These are phyloP conservation scores for Ammospiza maritima DNA, from an alignment of 2,797 vertebrate genomes.

Conservation along the genomic window DNA sequence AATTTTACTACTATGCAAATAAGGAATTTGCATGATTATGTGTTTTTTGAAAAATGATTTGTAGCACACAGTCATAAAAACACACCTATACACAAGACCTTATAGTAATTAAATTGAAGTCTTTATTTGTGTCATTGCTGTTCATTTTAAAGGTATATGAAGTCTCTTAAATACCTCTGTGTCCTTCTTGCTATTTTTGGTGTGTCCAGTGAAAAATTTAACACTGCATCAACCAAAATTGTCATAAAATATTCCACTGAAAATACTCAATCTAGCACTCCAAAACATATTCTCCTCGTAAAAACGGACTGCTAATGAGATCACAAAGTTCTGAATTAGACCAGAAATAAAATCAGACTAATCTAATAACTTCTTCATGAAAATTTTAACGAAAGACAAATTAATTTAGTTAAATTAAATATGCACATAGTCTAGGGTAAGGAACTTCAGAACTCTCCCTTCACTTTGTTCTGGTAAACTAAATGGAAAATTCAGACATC, in stretches of 20 bases:
- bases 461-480: slow-evolving; percentile 43
- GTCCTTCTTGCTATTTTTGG: neutral
- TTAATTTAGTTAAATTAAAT: slow-evolving; percentile 65
- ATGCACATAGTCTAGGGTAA: neutral
- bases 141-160: neutral
- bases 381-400: slow-evolving; percentile 67
- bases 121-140: neutral
- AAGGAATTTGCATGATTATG: neutral
- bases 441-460: neutral
- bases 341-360: slow-evolving; percentile 63
- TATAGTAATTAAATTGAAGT: neutral
- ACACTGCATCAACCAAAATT: slow-evolving; percentile 1
- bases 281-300: slow-evolving; percentile 37
- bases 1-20: slow-evolving; percentile 45
- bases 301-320: slow-evolving; percentile 43
- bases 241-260: slow-evolving; percentile 4
- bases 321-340: slow-evolving; percentile 54
- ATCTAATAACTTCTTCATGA: slow-evolving; percentile 69
- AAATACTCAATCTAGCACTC: slow-evolving; percentile 19
- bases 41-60: neutral
- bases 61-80: neutral
- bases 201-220: slow-evolving; percentile 22
- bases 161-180: neutral
- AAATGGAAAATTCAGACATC: neutral
- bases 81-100: neutral